Conservation (phyloP, 64 coral and sea anemone genomes). For the Pocillopora damicornis region DNA sequence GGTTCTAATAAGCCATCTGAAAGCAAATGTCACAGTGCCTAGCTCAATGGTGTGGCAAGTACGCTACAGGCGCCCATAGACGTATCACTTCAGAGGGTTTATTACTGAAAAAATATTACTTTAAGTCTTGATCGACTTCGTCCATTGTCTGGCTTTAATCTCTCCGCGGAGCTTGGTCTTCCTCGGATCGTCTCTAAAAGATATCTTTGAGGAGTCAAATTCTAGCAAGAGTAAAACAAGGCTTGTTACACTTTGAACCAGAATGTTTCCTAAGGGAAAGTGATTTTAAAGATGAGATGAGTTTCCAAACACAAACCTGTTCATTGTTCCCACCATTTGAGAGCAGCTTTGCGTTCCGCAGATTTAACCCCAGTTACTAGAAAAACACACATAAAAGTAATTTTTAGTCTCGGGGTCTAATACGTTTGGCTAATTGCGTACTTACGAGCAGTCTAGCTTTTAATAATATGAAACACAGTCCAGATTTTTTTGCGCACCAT, state of each 20-base stretch:
- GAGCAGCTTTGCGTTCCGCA: background rate
- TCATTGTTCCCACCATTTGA: conserved; percentile 9
- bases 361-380: conserved; percentile 25
- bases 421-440: too few relatives aligned
- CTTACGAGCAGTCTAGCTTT: too few relatives aligned
- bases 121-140: too few relatives aligned
- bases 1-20: too few relatives aligned
- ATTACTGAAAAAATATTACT: background rate
- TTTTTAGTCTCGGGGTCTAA: background rate
- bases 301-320: background rate
- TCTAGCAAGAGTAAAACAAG: background rate
- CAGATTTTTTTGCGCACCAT: too few relatives aligned
- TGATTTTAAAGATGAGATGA: background rate
- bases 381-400: background rate
- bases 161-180: background rate
- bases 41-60: too few relatives aligned
- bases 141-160: too few relatives aligned
- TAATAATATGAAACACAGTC: too few relatives aligned
- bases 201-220: background rate
- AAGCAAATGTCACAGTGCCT: too few relatives aligned
- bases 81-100: background rate
- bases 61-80: background rate
- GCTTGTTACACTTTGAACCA: background rate
- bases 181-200: background rate
- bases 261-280: too few relatives aligned